Evolutionary conservation across 1,140 invertebrate species (phyloP).

Genomic region (Trachymyrmex septentrionalis): DNA sequence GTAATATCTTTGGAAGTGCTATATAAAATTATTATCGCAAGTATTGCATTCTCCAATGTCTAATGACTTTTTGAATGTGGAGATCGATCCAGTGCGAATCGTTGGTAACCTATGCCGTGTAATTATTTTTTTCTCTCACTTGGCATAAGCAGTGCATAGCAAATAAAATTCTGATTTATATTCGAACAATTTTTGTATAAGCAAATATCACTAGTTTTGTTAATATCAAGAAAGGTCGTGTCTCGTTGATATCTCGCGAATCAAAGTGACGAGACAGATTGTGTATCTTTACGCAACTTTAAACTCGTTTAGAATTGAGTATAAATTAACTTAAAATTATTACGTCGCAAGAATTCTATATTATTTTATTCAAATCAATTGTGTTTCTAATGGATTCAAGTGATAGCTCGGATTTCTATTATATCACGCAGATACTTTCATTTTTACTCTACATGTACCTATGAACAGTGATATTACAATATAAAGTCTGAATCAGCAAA

Average conservation of each 20-base stretch:
- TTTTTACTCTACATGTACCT: not conserved
- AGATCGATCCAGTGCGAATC: not conserved
- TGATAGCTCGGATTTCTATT: not conserved
- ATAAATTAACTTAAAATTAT: conserved; percentile 29
- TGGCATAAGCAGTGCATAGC: not conserved
- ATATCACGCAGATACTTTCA: not conserved
- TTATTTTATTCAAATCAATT: conserved; percentile 10
- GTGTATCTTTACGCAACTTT: not conserved
- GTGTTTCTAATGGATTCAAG: not conserved
- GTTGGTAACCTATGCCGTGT: conserved; percentile 1
- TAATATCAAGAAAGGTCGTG: not conserved
- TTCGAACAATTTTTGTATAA: not conserved
- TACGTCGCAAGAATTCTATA: not conserved
- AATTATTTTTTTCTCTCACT: not conserved
- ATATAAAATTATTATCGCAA: conserved; percentile 12
- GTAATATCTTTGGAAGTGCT: not conserved
- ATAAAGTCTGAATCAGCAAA: not conserved
- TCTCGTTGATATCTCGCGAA: not conserved
- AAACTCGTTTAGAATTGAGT: not conserved
- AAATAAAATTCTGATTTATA: conserved; percentile 6
- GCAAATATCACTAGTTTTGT: conserved; percentile 9
- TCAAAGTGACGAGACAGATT: not conserved
- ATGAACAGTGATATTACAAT: conserved; percentile 11
- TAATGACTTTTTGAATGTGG: conserved; percentile 11
- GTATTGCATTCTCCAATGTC: conserved; percentile 4